Evolutionary conservation across 2,113 vertebrate genomes (phyloP).

Genomic region (Prochilodus magdalenae): DNA sequence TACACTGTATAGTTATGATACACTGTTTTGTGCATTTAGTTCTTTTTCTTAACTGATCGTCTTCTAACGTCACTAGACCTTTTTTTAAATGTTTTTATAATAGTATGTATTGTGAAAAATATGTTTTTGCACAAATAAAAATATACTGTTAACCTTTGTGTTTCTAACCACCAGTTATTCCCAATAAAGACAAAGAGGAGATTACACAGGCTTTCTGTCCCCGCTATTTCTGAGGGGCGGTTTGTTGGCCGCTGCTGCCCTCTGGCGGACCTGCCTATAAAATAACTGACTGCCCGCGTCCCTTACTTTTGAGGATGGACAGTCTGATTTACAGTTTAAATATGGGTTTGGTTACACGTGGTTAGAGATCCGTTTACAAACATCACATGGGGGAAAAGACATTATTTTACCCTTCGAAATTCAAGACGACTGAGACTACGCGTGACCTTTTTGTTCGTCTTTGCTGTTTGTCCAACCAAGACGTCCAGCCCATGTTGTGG

Average conservation of each 20-base stretch:
- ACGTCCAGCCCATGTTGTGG: neutral
- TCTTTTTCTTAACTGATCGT: no score
- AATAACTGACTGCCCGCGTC: neutral
- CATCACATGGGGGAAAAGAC: neutral
- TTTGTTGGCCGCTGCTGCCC: slow-evolving; percentile 37
- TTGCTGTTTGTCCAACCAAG: slow-evolving; percentile 7
- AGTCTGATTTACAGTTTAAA: no score
- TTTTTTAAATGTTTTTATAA: no score
- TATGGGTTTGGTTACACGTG: no score
- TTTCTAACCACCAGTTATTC: neutral
- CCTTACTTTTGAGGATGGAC: neutral
- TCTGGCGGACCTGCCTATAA: slow-evolving; percentile 37
- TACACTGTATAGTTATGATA: neutral
- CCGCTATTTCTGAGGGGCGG: neutral
- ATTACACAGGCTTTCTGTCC: neutral
- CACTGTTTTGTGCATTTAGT: neutral
- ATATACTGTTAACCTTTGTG: neutral
- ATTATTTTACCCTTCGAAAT: slow-evolving; percentile 10
- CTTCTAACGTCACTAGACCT: no score
- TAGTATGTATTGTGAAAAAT: neutral
- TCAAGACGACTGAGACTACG: neutral
- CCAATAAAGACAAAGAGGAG: neutral
- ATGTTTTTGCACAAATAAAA: no score
- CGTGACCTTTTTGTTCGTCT: slow-evolving; percentile 12
- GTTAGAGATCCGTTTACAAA: no score